Evolutionary conservation across 2,797 vertebrate species (phyloP), one percentile per base, ranked within the genome.

Genomic region (Notamacropus eugenii): DNA sequence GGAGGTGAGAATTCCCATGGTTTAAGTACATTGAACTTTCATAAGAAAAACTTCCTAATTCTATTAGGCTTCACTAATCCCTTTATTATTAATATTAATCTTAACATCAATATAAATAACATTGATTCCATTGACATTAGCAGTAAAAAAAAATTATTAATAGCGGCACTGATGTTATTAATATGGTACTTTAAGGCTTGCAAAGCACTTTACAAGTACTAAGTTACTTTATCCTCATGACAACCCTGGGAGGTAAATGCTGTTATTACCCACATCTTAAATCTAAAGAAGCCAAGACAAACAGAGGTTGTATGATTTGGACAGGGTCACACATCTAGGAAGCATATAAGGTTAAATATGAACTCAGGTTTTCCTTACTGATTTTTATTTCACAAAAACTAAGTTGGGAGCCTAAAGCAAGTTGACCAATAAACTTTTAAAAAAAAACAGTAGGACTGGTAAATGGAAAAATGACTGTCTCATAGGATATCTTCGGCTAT

Each of bases 401-500:
- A 92, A 96, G 92, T 90, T 94, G 19, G 90, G 4, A 92, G 16
- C 8, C n/a, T 96, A 96, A 95, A 95, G 54, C 95, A 92, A 46
- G 94, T n/a, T 91, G 14, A n/a, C 87, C 96, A 56, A 67, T 95
- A 93, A 40, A 91, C 0, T 5, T 95, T 96, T 8, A 27, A 57
- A 56, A 55, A 12, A 93, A 97, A 96, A 94, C 92, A 67, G 74
- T n/a, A 94, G 95, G 4, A 90, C 8, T 40, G 0, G 55, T 91
- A 62, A 95, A 24, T 24, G 92, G 34, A 58, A 96, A 96, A 97
- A 95, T 62, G 62, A 0, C 0, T 2, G 14, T 1, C 19, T 92
- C 93, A 96, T 96, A 93, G 91, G 40, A 90, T 95, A 94, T 57
- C 95, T 95, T 96, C n/a, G 50, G 52, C 67, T 97, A 92, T 95